These are phyloP conservation scores for Xenentodon cancila DNA, from an alignment of 2,797 vertebrate species.

Conservation along the genomic window DNA sequence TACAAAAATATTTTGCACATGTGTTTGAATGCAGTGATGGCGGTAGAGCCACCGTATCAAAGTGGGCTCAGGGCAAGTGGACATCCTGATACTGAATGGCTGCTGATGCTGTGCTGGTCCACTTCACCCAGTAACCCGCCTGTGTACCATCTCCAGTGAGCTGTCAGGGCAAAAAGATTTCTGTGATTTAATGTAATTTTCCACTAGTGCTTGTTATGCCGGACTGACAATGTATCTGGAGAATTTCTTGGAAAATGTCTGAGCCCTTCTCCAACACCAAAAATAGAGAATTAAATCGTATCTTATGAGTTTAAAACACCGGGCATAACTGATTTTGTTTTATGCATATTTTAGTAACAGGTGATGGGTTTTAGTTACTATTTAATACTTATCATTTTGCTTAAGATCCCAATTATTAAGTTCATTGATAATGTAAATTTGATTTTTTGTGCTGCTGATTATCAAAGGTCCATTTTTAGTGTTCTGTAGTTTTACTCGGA, in stretches of 20 bases:
- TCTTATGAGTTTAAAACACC: not conserved
- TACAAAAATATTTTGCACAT: too few relatives aligned
- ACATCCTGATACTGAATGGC: not conserved
- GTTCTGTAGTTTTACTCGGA: not conserved
- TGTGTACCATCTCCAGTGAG: not conserved
- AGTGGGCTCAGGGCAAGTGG: not conserved
- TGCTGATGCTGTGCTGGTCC: too few relatives aligned
- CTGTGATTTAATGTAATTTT: conserved; percentile 4
- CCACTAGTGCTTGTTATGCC: conserved; percentile 25
- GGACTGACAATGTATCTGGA: conserved; percentile 1
- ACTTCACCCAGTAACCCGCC: too few relatives aligned
- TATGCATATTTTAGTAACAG: conserved; percentile 1
- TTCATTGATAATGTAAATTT: not conserved
- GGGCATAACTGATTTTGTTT: not conserved
- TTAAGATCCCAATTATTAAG: not conserved
- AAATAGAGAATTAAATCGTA: not conserved
- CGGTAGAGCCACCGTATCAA: too few relatives aligned
- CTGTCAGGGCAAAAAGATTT: not conserved
- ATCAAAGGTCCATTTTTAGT: not conserved
- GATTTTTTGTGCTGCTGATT: not conserved
- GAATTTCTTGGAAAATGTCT: conserved; percentile 3
- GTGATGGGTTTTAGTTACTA: not conserved
- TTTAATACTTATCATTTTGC: not conserved
- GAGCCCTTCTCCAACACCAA: conserved; percentile 8
- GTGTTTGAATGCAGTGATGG: too few relatives aligned